These are phyloP conservation scores for Branchinecta lynchi DNA, from an alignment of 1,140 invertebrate genomes.

Conservation along the genomic window DNA sequence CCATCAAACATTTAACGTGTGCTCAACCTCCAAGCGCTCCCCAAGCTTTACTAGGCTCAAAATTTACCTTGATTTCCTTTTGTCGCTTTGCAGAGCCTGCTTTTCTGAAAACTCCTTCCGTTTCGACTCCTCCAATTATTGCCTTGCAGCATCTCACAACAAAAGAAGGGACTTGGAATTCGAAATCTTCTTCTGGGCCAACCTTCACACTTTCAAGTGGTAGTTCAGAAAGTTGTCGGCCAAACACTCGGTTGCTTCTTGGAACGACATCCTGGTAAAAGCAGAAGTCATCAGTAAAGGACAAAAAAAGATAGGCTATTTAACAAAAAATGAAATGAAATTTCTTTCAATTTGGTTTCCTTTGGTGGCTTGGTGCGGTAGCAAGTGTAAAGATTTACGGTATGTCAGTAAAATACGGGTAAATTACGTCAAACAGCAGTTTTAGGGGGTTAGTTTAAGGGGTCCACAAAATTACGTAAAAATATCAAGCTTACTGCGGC, in stretches of 20 bases:
- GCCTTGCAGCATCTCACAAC: constrained; percentile 51
- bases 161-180: constrained; percentile 53
- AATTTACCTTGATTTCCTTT: constrained; percentile 52
- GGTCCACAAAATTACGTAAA: too few relatives aligned
- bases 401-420: too few relatives aligned
- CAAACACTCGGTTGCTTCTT: neutral
- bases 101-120: constrained; percentile 69
- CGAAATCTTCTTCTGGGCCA: constrained; percentile 23
- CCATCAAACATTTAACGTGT: too few relatives aligned
- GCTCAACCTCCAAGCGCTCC: too few relatives aligned
- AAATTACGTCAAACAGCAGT: too few relatives aligned
- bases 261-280: neutral
- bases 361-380: too few relatives aligned
- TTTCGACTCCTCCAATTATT: constrained; percentile 45
- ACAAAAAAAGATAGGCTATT: too few relatives aligned
- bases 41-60: neutral
- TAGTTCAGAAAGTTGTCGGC: neutral
- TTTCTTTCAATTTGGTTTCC: too few relatives aligned
- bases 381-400: too few relatives aligned
- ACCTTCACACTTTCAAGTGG: constrained; percentile 2
- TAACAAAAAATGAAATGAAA: too few relatives aligned
- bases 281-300: neutral
- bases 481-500: too few relatives aligned
- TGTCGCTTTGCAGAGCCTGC: constrained; percentile 61
- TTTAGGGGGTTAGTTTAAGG: too few relatives aligned